A percentile compares a stretch with the other conserved stretches of the same genome.
These are phyloP conservation scores for Schizopygopsis pylzovi DNA, from an alignment of 2,797 vertebrate genomes.

Conservation along the genomic window DNA sequence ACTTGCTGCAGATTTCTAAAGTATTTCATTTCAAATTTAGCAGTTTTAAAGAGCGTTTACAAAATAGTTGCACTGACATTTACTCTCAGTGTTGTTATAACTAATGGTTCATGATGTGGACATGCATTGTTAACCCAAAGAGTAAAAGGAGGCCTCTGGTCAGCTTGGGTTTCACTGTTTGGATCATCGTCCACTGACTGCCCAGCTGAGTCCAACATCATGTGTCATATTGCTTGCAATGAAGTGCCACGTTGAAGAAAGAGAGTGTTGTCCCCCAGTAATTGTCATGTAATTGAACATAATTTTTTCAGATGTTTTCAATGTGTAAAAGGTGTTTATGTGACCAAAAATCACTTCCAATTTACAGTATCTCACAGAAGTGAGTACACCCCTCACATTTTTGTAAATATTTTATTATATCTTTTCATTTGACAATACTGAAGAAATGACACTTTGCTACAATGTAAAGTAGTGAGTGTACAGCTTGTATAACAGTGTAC, in stretches of 20 bases:
- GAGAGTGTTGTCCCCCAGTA: neutral
- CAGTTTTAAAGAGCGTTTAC: neutral
- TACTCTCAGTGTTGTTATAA: slow-evolving; percentile 14
- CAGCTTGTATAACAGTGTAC: too few relatives aligned
- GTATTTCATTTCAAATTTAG: neutral
- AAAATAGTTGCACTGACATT: neutral
- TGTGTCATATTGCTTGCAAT: slow-evolving; percentile 29
- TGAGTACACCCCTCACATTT: too few relatives aligned
- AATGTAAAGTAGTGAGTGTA: too few relatives aligned
- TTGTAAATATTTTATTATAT: too few relatives aligned
- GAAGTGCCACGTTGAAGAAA: slow-evolving; percentile 8
- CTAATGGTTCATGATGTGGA: slow-evolving; percentile 12
- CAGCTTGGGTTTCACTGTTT: slow-evolving; percentile 46
- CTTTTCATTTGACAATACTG: too few relatives aligned
- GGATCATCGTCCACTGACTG: neutral
- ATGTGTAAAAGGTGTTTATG: too few relatives aligned
- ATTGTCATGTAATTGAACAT: neutral
- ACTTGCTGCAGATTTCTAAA: neutral
- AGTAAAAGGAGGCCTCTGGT: neutral
- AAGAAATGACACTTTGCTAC: too few relatives aligned
- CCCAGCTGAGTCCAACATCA: slow-evolving; percentile 8
- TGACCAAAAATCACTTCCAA: too few relatives aligned
- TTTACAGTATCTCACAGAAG: too few relatives aligned
- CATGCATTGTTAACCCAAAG: slow-evolving; percentile 33
- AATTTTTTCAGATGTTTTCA: too few relatives aligned